phyloP scores from a whole-genome alignment of 1,140 invertebrate genomes.

The Bombus pascuorum region DNA sequence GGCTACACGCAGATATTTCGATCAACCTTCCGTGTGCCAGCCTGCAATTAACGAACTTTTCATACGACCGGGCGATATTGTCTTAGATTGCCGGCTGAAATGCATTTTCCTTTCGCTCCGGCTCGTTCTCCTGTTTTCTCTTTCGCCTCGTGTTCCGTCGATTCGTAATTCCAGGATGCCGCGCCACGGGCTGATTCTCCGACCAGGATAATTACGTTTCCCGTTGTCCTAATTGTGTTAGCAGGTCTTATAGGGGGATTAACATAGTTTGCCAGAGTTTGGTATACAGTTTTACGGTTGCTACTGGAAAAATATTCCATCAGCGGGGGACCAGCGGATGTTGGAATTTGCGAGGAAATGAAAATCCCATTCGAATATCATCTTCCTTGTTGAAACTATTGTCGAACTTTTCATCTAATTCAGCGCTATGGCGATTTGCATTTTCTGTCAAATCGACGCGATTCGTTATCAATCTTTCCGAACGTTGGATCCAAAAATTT shows the following conservation, averaged over 20 bases:
- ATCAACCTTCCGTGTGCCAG: background rate
- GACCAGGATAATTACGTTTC: slow-evolving; percentile 64
- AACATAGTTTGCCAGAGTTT: slow-evolving; percentile 64
- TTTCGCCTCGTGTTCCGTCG: slow-evolving; percentile 33
- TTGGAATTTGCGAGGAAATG: background rate
- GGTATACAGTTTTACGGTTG: slow-evolving; percentile 44
- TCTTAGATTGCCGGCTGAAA: slow-evolving; percentile 37
- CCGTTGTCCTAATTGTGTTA: slow-evolving; percentile 66
- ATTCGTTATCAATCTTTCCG: background rate
- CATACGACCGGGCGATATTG: background rate
- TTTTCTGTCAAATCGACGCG: background rate
- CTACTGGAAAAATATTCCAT: slow-evolving; percentile 56
- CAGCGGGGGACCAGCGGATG: background rate
- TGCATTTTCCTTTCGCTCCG: background rate
- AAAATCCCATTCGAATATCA: slow-evolving; percentile 1
- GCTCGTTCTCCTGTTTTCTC: background rate
- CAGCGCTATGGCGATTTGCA: background rate
- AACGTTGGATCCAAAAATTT: background rate
- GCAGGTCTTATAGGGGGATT: slow-evolving; percentile 63
- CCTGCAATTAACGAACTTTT: background rate
- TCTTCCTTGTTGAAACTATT: background rate
- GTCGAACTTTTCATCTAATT: background rate
- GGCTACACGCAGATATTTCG: background rate
- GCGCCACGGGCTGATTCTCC: slow-evolving; percentile 57
- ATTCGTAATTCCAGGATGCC: slow-evolving; percentile 63